Evolutionary conservation across 2,797 vertebrate genomes (phyloP).

Genomic region (Falco concolor): DNA sequence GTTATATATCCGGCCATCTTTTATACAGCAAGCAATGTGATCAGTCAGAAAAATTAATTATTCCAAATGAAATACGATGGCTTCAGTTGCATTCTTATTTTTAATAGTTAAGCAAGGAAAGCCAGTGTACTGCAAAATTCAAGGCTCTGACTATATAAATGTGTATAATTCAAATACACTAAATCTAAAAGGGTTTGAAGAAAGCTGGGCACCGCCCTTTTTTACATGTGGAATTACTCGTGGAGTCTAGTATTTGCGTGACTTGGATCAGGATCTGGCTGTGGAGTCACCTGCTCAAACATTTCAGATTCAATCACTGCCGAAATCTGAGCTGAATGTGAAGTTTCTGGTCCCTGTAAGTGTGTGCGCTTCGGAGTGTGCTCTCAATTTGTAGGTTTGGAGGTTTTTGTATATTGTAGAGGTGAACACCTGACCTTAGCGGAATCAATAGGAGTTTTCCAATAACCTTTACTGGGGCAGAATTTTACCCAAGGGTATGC

Average conservation of each 20-base stretch:
- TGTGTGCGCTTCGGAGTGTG: not conserved
- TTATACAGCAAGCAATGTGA: not conserved
- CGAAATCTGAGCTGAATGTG: not conserved
- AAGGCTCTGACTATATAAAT: not conserved
- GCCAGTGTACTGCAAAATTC: not conserved
- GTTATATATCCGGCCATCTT: not conserved
- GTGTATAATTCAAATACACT: not conserved
- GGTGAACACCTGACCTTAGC: not conserved
- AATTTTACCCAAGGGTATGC: not conserved
- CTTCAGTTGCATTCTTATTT: not conserved
- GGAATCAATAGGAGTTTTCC: not conserved
- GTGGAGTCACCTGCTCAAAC: not conserved
- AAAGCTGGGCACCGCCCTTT: not conserved
- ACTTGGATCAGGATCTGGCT: not conserved
- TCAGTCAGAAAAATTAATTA: not conserved
- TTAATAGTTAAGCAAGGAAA: not conserved
- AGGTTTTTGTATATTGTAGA: not conserved
- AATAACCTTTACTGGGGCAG: not conserved
- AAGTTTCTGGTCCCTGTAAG: not conserved
- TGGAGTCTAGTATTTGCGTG: not conserved
- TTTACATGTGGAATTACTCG: accelerated
- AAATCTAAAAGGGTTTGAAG: not conserved
- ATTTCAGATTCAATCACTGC: not conserved
- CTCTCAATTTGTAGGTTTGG: not conserved
- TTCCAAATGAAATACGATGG: not conserved